Evolutionary conservation across 2,113 vertebrate genomes (phyloP).

Genomic region (Xenopus tropicalis): UCB_Xtro_10.0 CM004448.2:102115501-102116000

Average conservation of each 20-base stretch:
- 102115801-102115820: too few species aligned
- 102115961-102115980: too few species aligned
- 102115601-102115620: conserved; percentile 78
- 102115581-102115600: conserved; percentile 80
- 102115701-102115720: conserved; percentile 7
- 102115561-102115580: conserved; percentile 81
- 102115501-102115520: conserved; percentile 83
- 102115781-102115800: neutral
- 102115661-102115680: conserved; percentile 58
- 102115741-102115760: neutral
- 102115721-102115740: neutral
- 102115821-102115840: too few species aligned
- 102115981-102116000: too few species aligned
- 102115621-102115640: conserved; percentile 80
- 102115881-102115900: too few species aligned
- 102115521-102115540: conserved; percentile 82
- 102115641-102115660: conserved; percentile 51
- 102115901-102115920: too few species aligned
- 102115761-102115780: neutral
- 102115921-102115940: too few species aligned
- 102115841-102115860: too few species aligned
- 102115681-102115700: conserved; percentile 62
- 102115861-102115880: too few species aligned
- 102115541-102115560: conserved; percentile 69
- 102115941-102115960: too few species aligned